Evolutionary conservation across 2,797 vertebrate species (phyloP).

Genomic region (Tokudaia muenninki): DNA sequence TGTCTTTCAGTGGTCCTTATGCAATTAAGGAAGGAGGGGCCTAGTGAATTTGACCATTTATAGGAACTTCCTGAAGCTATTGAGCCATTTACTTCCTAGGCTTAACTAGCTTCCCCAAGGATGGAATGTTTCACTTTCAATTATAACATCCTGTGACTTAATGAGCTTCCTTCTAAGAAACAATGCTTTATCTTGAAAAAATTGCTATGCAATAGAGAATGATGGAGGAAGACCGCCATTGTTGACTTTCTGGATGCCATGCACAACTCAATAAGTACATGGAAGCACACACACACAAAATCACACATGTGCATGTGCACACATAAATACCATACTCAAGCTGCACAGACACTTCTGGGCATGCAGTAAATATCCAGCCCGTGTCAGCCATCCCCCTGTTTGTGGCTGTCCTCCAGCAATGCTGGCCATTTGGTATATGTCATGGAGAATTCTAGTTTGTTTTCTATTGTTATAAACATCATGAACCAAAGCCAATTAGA

Average conservation of each 20-base stretch:
- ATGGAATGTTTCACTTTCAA: neutral
- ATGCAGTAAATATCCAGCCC: accelerated
- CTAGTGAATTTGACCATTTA: neutral
- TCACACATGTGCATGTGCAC: neutral
- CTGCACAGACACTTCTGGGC: neutral
- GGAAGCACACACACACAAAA: neutral
- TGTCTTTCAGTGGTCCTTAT: neutral
- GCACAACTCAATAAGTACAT: neutral
- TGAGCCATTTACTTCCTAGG: neutral
- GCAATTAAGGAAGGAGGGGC: neutral
- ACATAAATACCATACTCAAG: neutral
- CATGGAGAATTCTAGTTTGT: neutral
- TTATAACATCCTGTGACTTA: neutral
- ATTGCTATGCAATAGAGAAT: neutral
- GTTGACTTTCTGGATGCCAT: neutral
- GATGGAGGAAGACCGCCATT: neutral
- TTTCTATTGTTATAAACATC: neutral
- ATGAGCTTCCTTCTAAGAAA: neutral
- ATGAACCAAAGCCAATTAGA: neutral
- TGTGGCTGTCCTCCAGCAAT: too few relatives aligned
- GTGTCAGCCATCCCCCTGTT: neutral
- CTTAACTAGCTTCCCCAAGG: neutral
- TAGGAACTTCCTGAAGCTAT: neutral
- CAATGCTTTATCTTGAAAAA: neutral
- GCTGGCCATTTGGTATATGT: neutral